phyloP scores from a whole-genome alignment of 1,140 invertebrate species.

The Medauroidea extradentata region DNA sequence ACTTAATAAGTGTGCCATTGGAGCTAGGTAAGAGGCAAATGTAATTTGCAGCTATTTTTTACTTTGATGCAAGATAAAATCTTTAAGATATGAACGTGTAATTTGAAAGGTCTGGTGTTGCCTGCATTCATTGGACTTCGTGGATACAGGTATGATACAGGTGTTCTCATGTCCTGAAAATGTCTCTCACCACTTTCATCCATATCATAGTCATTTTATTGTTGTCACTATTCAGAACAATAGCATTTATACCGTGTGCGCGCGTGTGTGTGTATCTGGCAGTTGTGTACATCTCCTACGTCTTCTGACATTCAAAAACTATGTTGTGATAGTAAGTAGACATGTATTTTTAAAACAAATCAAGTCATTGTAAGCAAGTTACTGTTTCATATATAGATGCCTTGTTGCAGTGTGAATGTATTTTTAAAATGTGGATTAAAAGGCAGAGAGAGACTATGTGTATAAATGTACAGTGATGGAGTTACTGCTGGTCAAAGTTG shows the following conservation, averaged over 20 bases:
- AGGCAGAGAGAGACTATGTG: not conserved
- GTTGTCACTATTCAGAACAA: not conserved
- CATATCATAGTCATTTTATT: too few species aligned
- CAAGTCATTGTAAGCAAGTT: constrained; percentile 17
- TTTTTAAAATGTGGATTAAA: constrained; percentile 11
- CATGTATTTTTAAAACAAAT: constrained; percentile 12
- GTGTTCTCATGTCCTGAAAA: not conserved
- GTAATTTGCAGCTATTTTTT: too few species aligned
- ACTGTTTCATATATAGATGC: constrained; percentile 22
- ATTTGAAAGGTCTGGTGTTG: too few species aligned
- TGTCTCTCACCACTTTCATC: too few species aligned
- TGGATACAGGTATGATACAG: not conserved
- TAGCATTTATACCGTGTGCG: not conserved
- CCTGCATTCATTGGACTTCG: not conserved
- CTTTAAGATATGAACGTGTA: too few species aligned
- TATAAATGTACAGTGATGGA: not conserved
- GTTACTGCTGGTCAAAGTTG: not conserved
- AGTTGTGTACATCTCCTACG: not conserved
- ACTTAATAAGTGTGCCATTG: too few species aligned
- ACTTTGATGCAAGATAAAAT: too few species aligned
- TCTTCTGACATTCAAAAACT: constrained; percentile 4
- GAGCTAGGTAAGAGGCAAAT: too few species aligned
- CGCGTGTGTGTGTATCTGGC: not conserved
- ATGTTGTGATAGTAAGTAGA: constrained; percentile 19
- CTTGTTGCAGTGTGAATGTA: constrained; percentile 19